Evolutionary conservation across 2,113 vertebrate genomes (phyloP), one percentile per base, ranked within the genome.

Genomic region (Phasianus colchicus): DNA sequence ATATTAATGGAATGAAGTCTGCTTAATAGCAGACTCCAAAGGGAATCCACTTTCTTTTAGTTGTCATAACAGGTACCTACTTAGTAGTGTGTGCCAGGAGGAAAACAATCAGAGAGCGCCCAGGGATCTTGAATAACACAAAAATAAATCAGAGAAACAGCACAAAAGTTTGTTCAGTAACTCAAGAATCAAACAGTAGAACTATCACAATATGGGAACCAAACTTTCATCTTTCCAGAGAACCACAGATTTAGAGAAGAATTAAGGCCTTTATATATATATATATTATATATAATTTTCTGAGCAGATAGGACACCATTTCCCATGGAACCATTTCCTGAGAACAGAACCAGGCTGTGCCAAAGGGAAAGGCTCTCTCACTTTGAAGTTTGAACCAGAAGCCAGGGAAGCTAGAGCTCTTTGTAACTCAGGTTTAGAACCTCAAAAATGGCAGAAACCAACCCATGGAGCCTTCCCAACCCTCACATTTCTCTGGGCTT

Each of bases 1-100:
- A 3, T 45, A 88, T 95, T 95, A 95, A 95, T 95, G 93, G 90
- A 69, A 81, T 54, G 88, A 93, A 95, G 95, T 48, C 63, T 93
- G 63, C 88, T 86, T 94, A 95, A 96, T 88, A 92, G 94, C 93
- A 94, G 90, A 93, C 92, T 96, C 94, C 93, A 95, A 93, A 94
- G 93, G 92, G 94, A 96, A 91, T 93, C 73, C 47, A 83, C 16
- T 57, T 70, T 65, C 86, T 93, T 83, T 83, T 15, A 85, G 92
- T 65, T 93, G 93, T 95, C 90, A 75, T 90, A 96, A 95, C 86
- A 96, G 79, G 82, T 74, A 77, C 69, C 69, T 78, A n/a, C 9
- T 71, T 92, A 80, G 69, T 9, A 54, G 76, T 16, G 80, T 86
- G 58, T 38, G 67, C 11, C 43, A 81, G 43, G 69, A 84, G 86